These are phyloP conservation scores for Excalfactoria chinensis DNA, from an alignment of 2,113 vertebrate genomes.

Conservation along the genomic window DNA sequence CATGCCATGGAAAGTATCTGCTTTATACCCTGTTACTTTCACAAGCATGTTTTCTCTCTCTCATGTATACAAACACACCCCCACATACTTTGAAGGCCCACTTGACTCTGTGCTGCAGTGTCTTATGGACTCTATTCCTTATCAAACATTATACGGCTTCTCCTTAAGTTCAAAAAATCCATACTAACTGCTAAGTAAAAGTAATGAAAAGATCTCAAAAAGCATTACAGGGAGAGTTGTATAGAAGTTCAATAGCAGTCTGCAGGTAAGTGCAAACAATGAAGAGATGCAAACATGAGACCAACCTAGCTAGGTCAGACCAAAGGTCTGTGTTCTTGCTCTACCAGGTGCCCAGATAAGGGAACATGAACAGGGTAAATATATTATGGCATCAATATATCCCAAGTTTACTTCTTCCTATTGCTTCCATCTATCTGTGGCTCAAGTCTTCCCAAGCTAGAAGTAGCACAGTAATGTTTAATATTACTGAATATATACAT, in stretches of 20 bases:
- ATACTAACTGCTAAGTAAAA: conserved; percentile 27
- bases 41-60: neutral
- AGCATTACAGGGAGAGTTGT: neutral
- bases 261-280: conserved; percentile 44
- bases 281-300: conserved; percentile 38
- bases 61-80: neutral
- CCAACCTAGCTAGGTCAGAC: conserved; percentile 19
- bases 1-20: conserved; percentile 54
- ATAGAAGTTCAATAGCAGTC: conserved; percentile 4
- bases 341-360: conserved; percentile 54
- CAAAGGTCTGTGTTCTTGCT: conserved; percentile 62
- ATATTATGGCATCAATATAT: neutral
- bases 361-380: neutral
- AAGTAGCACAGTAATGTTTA: neutral
- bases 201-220: conserved; percentile 18
- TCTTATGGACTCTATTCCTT: neutral
- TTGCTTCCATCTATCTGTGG: neutral
- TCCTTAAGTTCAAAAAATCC: conserved; percentile 4
- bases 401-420: neutral
- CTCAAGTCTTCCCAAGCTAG: neutral
- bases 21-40: conserved; percentile 49
- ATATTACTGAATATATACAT: neutral
- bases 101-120: neutral
- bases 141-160: conserved; percentile 1
- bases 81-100: fast-evolving